Conservation (phyloP, 2,888 invertebrate genomes). For the Dicranocentrus wangi region DNA sequence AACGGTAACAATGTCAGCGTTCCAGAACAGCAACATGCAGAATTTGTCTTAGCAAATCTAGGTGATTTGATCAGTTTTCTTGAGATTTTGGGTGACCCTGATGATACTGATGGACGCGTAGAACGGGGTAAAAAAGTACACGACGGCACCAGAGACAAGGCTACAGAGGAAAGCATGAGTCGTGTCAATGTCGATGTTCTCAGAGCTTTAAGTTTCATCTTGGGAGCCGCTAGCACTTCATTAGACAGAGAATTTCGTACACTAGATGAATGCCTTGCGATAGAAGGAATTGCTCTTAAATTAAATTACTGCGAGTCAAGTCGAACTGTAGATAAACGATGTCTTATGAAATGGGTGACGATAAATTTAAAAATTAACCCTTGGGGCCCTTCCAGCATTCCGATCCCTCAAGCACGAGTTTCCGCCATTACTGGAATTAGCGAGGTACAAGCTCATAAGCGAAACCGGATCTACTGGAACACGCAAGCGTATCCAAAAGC, state of each 20-base stretch:
- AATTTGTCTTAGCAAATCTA: conserved; percentile 56
- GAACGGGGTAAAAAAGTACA: neutral
- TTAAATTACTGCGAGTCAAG: conserved; percentile 39
- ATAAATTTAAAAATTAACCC: conserved; percentile 60
- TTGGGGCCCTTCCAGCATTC: conserved; percentile 65
- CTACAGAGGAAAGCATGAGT: neutral
- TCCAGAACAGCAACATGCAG: conserved; percentile 59
- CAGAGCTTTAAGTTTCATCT: conserved; percentile 52
- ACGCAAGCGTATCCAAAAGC: conserved; percentile 52
- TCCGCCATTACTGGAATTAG: conserved; percentile 38
- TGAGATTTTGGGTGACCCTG: neutral
- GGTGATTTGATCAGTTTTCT: conserved; percentile 58
- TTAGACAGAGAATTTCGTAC: conserved; percentile 43
- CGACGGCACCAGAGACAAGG: conserved; percentile 4
- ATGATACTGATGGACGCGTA: neutral
- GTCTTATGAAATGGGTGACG: conserved; percentile 52
- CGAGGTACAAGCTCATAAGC: conserved; percentile 19
- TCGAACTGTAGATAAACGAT: conserved; percentile 48
- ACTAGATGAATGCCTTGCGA: conserved; percentile 38
- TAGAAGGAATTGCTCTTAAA: conserved; percentile 28
- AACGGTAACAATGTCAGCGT: neutral
- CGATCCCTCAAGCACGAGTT: conserved; percentile 45
- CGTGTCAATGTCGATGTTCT: conserved; percentile 49
- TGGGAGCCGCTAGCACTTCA: conserved; percentile 53
- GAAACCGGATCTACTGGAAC: conserved; percentile 60